Conservation (phyloP, 2,888 invertebrate species). For the Limenitis camilla region DNA sequence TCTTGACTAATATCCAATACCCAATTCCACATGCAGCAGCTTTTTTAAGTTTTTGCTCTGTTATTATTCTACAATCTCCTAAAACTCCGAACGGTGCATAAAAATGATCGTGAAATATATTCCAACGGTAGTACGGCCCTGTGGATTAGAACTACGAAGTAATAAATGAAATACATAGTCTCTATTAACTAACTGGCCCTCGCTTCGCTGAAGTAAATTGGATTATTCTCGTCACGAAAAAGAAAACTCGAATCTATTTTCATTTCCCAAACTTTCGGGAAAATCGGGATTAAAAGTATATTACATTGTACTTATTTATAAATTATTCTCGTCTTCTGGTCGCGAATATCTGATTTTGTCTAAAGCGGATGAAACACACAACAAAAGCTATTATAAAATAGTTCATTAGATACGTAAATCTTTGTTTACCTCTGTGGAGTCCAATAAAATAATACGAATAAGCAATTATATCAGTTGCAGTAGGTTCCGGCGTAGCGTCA, state of each 20-base stretch:
- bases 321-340: no score
- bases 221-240: no score
- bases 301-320: no score
- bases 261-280: no score
- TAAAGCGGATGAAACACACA: no score
- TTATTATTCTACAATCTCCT: constrained; percentile 72
- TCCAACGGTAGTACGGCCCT: constrained; percentile 92
- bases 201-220: no score
- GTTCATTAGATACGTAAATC: neutral
- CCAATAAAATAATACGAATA: constrained; percentile 90
- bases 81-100: constrained; percentile 69
- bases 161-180: neutral
- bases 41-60: constrained; percentile 76
- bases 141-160: constrained; percentile 30
- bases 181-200: neutral
- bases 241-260: no score
- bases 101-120: constrained; percentile 82
- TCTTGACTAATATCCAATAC: constrained; percentile 69
- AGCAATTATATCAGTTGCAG: constrained; percentile 78
- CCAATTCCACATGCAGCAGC: constrained; percentile 72
- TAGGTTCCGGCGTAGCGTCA: constrained; percentile 47
- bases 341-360: no score
- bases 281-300: no score
- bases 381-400: no score
- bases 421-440: constrained; percentile 82